These are phyloP conservation scores for Xylota sylvarum DNA, from an alignment of 2,888 invertebrate genomes.

Conservation along the genomic window DNA sequence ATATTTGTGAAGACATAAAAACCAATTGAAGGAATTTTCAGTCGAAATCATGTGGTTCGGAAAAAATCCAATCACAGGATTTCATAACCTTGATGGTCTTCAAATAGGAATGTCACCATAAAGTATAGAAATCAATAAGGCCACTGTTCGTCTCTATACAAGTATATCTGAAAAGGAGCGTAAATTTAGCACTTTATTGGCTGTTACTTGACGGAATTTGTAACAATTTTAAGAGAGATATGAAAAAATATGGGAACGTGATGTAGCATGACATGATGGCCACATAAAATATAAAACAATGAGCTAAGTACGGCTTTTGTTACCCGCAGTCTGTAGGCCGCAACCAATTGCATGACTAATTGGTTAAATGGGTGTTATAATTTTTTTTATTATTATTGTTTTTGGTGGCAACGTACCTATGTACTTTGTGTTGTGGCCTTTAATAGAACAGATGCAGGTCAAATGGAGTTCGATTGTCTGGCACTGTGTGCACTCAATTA, in stretches of 20 bases:
- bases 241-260: slow-evolving; percentile 23
- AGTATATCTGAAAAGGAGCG: slow-evolving; percentile 6
- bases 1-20: slow-evolving; percentile 16
- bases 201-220: slow-evolving; percentile 37
- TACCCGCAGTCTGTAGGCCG: background rate
- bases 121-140: slow-evolving; percentile 38
- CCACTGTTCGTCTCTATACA: slow-evolving; percentile 9
- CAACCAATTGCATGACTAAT: slow-evolving; percentile 27
- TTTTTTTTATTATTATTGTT: slow-evolving; percentile 14
- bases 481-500: background rate
- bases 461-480: background rate
- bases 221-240: slow-evolving; percentile 31
- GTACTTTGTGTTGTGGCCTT: too few relatives aligned
- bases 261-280: slow-evolving; percentile 17
- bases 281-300: slow-evolving; percentile 11
- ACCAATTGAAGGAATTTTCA: slow-evolving; percentile 21
- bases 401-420: slow-evolving; percentile 6
- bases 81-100: slow-evolving; percentile 19
- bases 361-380: slow-evolving; percentile 25
- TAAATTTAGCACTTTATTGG: slow-evolving; percentile 44
- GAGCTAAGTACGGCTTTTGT: slow-evolving; percentile 3
- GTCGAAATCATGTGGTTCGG: background rate
- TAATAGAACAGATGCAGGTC: background rate
- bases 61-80: slow-evolving; percentile 33
- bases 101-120: slow-evolving; percentile 39